Evolutionary conservation across 2,113 vertebrate species (phyloP), one percentile per base, ranked within the genome.

Genomic region (Progne subis): DNA sequence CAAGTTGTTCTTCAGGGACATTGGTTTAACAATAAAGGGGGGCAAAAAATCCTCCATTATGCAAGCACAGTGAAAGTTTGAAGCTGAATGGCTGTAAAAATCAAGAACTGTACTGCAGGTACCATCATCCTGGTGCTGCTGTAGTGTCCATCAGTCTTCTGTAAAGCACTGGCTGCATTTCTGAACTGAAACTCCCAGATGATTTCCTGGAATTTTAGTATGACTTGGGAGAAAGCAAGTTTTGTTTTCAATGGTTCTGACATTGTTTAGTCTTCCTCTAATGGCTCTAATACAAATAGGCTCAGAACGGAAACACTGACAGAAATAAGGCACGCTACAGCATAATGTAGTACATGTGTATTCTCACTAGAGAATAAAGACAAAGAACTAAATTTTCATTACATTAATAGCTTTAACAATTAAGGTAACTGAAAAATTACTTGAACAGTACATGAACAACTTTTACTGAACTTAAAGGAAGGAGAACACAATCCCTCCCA

Each of bases 381-480:
- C 12, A 46, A 11, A 83, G 43, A 80, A 46, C 23, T 59, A 26
- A 47, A 52, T 47, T 68, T 68, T 76, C 21, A 56, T 46, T 12
- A 67, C 16, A 9, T 68, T 19, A 88, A 57, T 29, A 83, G 32
- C 29, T 79, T 68, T 82, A 75, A 72, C 53, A 56, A 75, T 88
- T 92, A 71, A 68, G 14, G 24, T 19, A 92, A 72, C 43, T 67
- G 68, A 37, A 74, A 77, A 90, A 75, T 71, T 43, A 94, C 32
- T 25, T 59, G 25, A 89, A 82, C 9, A 50, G 21, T 25, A 72
- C 2, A 5, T 15, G 6, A 92, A 86, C 18, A 76, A 23, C 34
- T 91, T 88, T 88, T 81, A 86, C 29, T 78, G 31, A 86, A 82
- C 56, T 59, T 71, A 86, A 70, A 86, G 46, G 86, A 90, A 96